Evolutionary conservation across 1,140 invertebrate species (phyloP).

Genomic region (Lucilia cuprina): DNA sequence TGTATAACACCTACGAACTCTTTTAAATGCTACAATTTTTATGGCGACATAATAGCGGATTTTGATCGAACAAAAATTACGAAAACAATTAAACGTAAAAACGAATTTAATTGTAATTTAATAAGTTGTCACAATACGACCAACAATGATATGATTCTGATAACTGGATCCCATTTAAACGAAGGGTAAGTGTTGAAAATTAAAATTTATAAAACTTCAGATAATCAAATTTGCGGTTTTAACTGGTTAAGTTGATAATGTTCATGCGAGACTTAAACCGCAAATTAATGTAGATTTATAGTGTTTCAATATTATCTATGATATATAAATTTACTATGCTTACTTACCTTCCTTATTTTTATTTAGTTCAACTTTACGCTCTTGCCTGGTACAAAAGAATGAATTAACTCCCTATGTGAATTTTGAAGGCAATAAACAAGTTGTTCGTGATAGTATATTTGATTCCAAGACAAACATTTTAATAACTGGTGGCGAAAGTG

Average conservation of each 20-base stretch:
- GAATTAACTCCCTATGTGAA: slow-evolving; percentile 66
- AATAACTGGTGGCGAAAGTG: slow-evolving; percentile 72
- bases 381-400: slow-evolving; percentile 65
- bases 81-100: slow-evolving; percentile 65
- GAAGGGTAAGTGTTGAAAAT: slow-evolving; percentile 55
- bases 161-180: slow-evolving; percentile 70
- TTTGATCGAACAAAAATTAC: slow-evolving; percentile 68
- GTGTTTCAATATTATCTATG: too few species aligned
- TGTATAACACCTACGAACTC: slow-evolving; percentile 77
- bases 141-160: slow-evolving; percentile 64
- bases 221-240: background rate
- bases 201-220: too few species aligned
- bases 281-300: too few species aligned
- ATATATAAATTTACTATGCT: background rate
- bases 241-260: too few species aligned
- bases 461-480: slow-evolving; percentile 66
- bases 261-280: too few species aligned
- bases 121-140: slow-evolving; percentile 65
- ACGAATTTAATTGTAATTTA: slow-evolving; percentile 71
- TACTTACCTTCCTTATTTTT: too few species aligned
- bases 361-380: slow-evolving; percentile 65
- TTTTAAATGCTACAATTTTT: slow-evolving; percentile 75
- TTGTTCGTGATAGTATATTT: slow-evolving; percentile 71
- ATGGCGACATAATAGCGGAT: slow-evolving; percentile 66
- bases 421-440: slow-evolving; percentile 71